Evolutionary conservation across 2,797 vertebrate genomes (phyloP).

Genomic region (Bovichtus variegatus): DNA sequence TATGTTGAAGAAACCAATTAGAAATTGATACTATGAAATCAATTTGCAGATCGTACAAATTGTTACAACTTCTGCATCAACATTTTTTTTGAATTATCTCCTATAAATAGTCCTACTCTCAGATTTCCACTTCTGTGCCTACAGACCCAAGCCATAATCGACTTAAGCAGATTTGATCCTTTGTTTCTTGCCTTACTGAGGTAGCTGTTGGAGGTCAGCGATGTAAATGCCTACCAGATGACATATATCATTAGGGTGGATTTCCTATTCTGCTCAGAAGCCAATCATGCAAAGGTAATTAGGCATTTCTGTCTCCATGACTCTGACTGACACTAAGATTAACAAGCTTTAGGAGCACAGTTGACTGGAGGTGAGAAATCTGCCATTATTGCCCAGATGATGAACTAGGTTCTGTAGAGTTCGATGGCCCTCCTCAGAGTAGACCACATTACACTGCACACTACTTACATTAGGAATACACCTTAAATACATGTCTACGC

Average conservation of each 20-base stretch:
- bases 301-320: constrained; percentile 73
- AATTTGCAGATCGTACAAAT: constrained; percentile 14
- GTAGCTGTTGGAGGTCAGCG: constrained; percentile 55
- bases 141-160: constrained; percentile 23
- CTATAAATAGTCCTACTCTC: constrained; percentile 4
- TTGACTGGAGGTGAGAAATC: constrained; percentile 75
- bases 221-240: constrained; percentile 62
- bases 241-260: constrained; percentile 73
- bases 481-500: constrained; percentile 3
- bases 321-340: constrained; percentile 82
- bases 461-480: neutral
- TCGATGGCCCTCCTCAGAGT: constrained; percentile 13
- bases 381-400: constrained; percentile 59
- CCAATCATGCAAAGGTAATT: constrained; percentile 82
- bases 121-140: constrained; percentile 17
- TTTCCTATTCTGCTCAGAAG: constrained; percentile 72
- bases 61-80: constrained; percentile 1
- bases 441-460: neutral
- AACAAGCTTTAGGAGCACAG: constrained; percentile 77
- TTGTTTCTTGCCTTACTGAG: constrained; percentile 43
- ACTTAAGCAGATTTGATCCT: constrained; percentile 46
- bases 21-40: constrained; percentile 33
- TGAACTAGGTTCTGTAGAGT: constrained; percentile 25
- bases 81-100: constrained; percentile 21
- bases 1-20: neutral